These are phyloP conservation scores for Eustalomyia histrio DNA, from an alignment of 2,888 invertebrate species.

Conservation along the genomic window DNA sequence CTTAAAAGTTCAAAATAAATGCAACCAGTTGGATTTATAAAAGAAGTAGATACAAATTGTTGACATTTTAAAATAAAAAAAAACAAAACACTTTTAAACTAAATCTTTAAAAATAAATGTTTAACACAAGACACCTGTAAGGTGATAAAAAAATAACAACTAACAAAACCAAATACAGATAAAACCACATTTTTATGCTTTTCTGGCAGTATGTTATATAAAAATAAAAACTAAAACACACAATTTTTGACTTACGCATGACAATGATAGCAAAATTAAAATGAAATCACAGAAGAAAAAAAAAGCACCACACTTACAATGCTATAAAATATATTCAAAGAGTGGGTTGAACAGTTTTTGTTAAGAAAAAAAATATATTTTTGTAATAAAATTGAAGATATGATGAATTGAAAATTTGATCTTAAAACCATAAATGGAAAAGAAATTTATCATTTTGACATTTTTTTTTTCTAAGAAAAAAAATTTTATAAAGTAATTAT, in stretches of 20 bases:
- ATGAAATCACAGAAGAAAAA: background rate
- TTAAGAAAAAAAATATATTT: background rate
- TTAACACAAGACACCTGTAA: background rate
- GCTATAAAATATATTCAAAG: background rate
- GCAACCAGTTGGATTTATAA: background rate
- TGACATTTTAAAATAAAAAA: background rate
- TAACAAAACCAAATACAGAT: background rate
- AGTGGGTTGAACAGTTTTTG: background rate
- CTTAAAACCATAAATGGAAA: slow-evolving; percentile 7
- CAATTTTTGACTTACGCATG: slow-evolving; percentile 13
- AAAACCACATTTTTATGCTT: slow-evolving; percentile 8
- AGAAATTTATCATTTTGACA: background rate
- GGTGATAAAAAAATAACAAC: background rate
- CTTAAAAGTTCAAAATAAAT: background rate
- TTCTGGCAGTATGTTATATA: background rate
- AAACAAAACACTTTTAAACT: background rate
- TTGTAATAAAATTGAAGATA: background rate
- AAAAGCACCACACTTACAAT: background rate
- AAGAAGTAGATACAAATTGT: background rate
- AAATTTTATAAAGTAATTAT: background rate
- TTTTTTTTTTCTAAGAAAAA: background rate
- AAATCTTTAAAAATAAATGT: background rate
- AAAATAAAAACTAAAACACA: background rate
- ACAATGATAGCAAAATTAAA: background rate
- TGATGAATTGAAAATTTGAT: slow-evolving; percentile 14